Conservation (phyloP, 2,797 vertebrate species). For the Meda fulgida region DNA sequence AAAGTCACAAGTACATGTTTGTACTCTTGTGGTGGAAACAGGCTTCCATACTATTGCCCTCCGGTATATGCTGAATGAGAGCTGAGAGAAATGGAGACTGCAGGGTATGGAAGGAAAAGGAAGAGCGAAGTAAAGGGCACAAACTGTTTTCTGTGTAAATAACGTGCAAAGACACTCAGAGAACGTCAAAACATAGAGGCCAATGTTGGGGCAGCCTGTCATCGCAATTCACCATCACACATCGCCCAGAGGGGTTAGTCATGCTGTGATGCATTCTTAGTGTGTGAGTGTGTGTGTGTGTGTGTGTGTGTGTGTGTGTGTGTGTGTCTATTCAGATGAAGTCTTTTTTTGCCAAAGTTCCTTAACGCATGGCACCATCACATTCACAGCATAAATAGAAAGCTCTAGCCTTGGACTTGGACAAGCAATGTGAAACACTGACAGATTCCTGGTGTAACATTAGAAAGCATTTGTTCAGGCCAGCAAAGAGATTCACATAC, state of each 20-base stretch:
- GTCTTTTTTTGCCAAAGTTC: background rate
- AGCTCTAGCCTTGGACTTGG: background rate
- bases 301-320: background rate
- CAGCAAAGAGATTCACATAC: background rate
- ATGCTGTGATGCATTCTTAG: slow-evolving; percentile 19
- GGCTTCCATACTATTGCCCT: background rate
- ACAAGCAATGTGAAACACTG: background rate
- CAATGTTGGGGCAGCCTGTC: slow-evolving; percentile 54
- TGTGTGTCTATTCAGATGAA: background rate
- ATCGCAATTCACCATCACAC: slow-evolving; percentile 41
- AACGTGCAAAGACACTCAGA: slow-evolving; percentile 59
- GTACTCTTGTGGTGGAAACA: background rate
- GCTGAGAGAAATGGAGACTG: slow-evolving; percentile 10
- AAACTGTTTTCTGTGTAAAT: slow-evolving; percentile 55
- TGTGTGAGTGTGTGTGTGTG: background rate
- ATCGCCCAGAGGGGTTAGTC: slow-evolving; percentile 43
- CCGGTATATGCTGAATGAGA: background rate
- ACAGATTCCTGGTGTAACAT: slow-evolving; percentile 14
- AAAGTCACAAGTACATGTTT: background rate
- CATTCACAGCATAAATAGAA: slow-evolving; percentile 41
- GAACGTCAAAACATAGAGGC: slow-evolving; percentile 60
- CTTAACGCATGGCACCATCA: slow-evolving; percentile 6
- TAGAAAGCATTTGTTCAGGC: slow-evolving; percentile 4
- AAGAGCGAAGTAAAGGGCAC: slow-evolving; percentile 15
- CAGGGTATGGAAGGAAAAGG: background rate